phyloP scores from a whole-genome alignment of 2,797 vertebrate genomes.

The Lutjanus argentimaculatus region DNA sequence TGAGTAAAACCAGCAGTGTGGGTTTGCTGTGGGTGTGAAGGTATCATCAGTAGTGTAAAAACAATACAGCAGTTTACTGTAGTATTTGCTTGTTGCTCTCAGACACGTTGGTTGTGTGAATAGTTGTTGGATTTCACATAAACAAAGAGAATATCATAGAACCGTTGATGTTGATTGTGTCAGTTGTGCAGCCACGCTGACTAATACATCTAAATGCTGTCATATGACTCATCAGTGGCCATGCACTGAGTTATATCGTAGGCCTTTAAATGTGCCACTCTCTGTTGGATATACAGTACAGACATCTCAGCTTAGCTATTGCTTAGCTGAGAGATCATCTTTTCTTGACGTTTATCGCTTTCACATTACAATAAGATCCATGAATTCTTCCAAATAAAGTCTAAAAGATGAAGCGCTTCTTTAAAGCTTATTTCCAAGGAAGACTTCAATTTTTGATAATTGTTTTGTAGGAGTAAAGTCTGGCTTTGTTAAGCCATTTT shows the following conservation, averaged over 20 bases:
- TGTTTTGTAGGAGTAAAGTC: background rate
- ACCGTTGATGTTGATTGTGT: background rate
- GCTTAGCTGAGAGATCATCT: no score
- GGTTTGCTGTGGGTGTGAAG: no score
- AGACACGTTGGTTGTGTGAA: no score
- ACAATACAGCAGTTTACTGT: background rate
- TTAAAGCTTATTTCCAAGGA: background rate
- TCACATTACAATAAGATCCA: background rate
- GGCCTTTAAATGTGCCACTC: background rate
- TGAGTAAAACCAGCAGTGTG: no score
- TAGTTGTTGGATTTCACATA: background rate
- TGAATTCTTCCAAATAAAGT: background rate
- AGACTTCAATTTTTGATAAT: background rate
- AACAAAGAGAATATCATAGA: background rate
- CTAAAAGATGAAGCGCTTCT: background rate
- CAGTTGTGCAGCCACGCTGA: background rate
- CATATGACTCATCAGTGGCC: constrained; percentile 5
- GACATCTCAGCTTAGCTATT: background rate
- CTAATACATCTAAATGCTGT: constrained; percentile 2
- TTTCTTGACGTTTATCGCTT: background rate
- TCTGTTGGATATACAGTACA: background rate
- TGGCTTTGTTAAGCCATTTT: background rate
- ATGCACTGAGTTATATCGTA: background rate
- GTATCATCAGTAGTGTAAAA: no score
- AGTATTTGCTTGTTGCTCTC: background rate